Conservation (phyloP, 2,113 vertebrate genomes). For the Mobula hypostoma region DNA sequence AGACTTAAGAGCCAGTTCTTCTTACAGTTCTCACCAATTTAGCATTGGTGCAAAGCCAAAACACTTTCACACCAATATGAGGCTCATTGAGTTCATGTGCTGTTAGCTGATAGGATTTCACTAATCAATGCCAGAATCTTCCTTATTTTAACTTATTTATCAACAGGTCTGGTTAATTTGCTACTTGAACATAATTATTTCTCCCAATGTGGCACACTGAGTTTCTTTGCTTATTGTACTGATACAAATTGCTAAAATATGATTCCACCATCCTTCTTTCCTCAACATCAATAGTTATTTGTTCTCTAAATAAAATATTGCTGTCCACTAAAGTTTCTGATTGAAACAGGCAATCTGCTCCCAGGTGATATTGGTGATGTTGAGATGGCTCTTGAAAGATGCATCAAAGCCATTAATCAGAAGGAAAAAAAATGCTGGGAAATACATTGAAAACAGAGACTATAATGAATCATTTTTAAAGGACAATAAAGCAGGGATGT, state of each 20-base stretch:
- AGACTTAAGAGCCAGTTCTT: background rate
- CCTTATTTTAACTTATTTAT: background rate
- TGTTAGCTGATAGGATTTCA: background rate
- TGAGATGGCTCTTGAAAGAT: background rate
- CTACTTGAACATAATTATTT: background rate
- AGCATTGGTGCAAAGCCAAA: background rate
- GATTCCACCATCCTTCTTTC: background rate
- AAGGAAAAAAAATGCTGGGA: background rate
- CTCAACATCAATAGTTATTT: background rate
- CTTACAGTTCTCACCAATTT: background rate
- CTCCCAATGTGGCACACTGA: background rate
- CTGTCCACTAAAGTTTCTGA: background rate
- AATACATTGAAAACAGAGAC: background rate
- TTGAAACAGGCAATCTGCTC: background rate
- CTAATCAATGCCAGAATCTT: background rate
- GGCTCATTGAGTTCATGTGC: background rate
- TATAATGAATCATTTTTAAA: background rate
- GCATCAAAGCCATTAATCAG: background rate
- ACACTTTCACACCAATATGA: background rate
- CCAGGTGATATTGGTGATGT: background rate
- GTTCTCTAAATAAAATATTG: background rate
- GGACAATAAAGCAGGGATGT: background rate
- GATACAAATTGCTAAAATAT: background rate
- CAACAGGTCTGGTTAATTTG: background rate
- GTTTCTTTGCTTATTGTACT: background rate